Evolutionary conservation across 2,888 invertebrate genomes (phyloP).

Genomic region (Stictocephala bisonia): DNA sequence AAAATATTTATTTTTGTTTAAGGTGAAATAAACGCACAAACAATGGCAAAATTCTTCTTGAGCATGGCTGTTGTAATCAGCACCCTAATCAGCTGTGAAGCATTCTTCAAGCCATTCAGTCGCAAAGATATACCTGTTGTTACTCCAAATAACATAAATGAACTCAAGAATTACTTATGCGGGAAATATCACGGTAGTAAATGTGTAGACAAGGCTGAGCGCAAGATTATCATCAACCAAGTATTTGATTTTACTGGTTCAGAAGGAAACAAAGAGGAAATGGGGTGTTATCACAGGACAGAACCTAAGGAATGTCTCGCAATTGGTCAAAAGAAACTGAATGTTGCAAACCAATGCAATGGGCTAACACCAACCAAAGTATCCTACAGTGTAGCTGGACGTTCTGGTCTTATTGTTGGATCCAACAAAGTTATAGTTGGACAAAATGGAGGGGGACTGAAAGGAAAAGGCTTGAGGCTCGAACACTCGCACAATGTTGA

Average conservation of each 20-base stretch:
- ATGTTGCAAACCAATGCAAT: conserved; percentile 11
- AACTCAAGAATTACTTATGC: conserved; percentile 14
- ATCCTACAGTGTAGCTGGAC: conserved; percentile 11
- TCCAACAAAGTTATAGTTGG: conserved; percentile 35
- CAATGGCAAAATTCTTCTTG: no score
- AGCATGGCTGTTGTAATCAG: no score
- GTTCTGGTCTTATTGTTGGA: conserved; percentile 8
- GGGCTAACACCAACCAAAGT: conserved; percentile 1
- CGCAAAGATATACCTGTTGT: no score
- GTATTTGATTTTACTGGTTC: conserved; percentile 27
- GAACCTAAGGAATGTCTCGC: neutral
- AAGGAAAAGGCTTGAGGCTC: conserved; percentile 34
- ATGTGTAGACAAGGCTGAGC: conserved; percentile 11
- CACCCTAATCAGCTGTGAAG: no score
- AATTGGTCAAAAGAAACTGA: conserved; percentile 11
- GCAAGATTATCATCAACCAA: conserved; percentile 16
- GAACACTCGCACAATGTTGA: conserved; percentile 20
- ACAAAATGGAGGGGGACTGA: neutral
- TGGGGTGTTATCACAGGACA: conserved; percentile 25
- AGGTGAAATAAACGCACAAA: no score
- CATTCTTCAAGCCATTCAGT: neutral
- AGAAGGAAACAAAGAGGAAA: neutral
- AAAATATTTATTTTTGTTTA: no score
- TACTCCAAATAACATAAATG: conserved; percentile 9
- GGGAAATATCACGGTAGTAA: neutral